These are phyloP conservation scores for Drosophila longiperda DNA, from an alignment of 2,888 invertebrate species.

Conservation along the genomic window DNA sequence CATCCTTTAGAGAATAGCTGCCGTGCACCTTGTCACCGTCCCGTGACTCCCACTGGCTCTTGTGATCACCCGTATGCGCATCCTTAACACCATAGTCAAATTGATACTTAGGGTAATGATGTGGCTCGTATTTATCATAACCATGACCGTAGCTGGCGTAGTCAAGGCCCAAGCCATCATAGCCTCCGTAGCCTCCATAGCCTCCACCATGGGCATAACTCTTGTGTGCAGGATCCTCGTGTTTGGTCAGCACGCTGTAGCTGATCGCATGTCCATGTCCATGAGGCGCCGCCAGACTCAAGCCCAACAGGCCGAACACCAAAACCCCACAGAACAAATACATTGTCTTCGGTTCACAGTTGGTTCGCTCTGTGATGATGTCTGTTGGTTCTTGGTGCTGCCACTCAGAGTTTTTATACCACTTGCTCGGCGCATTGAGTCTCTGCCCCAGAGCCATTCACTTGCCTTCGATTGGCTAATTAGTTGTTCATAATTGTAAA, in stretches of 20 bases:
- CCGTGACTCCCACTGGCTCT: constrained; percentile 86
- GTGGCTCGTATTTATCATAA: constrained; percentile 83
- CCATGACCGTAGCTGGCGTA: constrained; percentile 63
- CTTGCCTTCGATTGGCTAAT: constrained; percentile 65
- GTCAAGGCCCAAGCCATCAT: constrained; percentile 38
- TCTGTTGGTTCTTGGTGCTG: constrained; percentile 60
- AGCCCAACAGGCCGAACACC: constrained; percentile 53
- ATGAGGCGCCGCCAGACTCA: constrained; percentile 62
- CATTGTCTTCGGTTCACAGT: constrained; percentile 40
- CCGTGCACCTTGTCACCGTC: constrained; percentile 86
- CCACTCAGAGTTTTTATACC: constrained; percentile 53
- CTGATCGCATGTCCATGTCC: constrained; percentile 70
- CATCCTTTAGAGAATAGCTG: constrained; percentile 85
- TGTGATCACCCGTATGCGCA: constrained; percentile 85
- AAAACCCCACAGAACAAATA: constrained; percentile 54
- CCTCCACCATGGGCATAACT: constrained; percentile 42
- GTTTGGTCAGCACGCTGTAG: constrained; percentile 79
- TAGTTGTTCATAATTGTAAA: constrained; percentile 54
- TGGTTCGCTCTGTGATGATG: constrained; percentile 39
- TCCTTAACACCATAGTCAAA: constrained; percentile 86
- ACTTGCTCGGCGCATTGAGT: constrained; percentile 35
- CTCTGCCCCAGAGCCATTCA: constrained; percentile 56
- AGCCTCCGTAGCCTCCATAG: constrained; percentile 31
- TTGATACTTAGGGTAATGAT: constrained; percentile 85
- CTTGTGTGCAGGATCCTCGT: constrained; percentile 72